Base-by-base conservation (phyloP, 2,888 invertebrate species). In the Hirtodrosophila histrioides region DNA sequence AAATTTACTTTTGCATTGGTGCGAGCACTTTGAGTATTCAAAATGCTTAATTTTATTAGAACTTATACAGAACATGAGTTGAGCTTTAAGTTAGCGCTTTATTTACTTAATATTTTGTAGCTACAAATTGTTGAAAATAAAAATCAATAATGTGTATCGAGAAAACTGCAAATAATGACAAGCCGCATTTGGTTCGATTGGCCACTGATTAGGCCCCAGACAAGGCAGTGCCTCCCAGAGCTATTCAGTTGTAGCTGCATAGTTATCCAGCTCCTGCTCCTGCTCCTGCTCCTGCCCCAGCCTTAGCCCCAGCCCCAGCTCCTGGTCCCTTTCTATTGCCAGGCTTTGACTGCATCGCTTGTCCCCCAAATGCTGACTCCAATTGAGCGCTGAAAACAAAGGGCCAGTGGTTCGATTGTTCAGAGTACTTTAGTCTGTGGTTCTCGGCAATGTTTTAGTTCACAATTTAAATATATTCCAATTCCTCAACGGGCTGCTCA, bases 311-410 rank as follows among this genome's bases (percentile, higher is more conserved):
- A 37, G 12, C 35, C 24, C 23, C 11, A 33, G 11, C 39, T 55
- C 0, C 39, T 27, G 3, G 27, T 50, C 33, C 24, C 8, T 9
- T 12, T 3, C 37, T 24, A 31, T 9, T 36, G 12, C 6, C 4
- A 33, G 48, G 17, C 46, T 50, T 49, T 56, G 40, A 49, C 62
- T 50, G 62, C 50, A 45, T 10, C 55, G 44, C 45, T 51, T 66
- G 37, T 29, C 37, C 10, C 43, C 43, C n/a, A 54, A 62, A 37
- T 43, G 41, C 58, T 63, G 60, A 61, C 82, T 69, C 36, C 78
- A 66, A 85, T 75, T 75, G 79, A 70, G 63, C 44, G 51, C 43
- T 29, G 40, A 62, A 51, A 68, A 61, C 76, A 78, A 84, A 62
- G 57, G 23, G 43, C 43, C 62, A 43, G 35, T 37, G 40, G 35